Evolutionary conservation across 2,888 invertebrate species (phyloP), one percentile per base, ranked within the genome.

Genomic region (Tenthredo mesomela): DNA sequence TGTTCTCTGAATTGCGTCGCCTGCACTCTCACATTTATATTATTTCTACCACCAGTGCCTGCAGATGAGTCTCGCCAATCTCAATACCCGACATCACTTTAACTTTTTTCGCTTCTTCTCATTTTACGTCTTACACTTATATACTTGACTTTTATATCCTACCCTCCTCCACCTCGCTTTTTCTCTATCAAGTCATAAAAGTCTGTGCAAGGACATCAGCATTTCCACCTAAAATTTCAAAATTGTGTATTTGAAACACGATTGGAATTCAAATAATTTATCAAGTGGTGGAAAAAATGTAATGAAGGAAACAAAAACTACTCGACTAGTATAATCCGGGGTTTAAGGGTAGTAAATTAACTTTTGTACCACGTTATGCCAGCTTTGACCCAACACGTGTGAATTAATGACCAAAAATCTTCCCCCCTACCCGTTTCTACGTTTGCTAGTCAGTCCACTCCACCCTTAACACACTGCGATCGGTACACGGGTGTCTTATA

Each of bases 351-450:
- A 7, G 40, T 40, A 21, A 73, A 73, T 73, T 43, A 43, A 73
- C 21, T 25, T 73, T 73, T 73, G 2, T 43, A 21, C 43, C 43
- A 47, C 10, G 73, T 7, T 54, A 6, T n/a, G n/a, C 40, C 10
- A 18, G 37, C 10, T 37, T 54, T 10, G 3, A 40, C 25, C 21
- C 84, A 61, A 15, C 88, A 89, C 89, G 89, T 90, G 90, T 90
- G 90, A 91, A 91, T 91, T 91, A 91, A 91, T 91, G 90, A 91
- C 87, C 88, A 88, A 88, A 87, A 87, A 43, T 73, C 43, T 10
- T 21, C 12, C 71, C 12, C 21, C 73, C 43, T 6, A 29, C 1
- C 33, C 33, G 67, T 33, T 18, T 67, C 33, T 67, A 67, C 67
- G 33, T 67, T 67, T 33, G 67, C 10, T 73, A 7, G 21, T 73